Evolutionary conservation across 2,113 vertebrate genomes (phyloP).

Genomic region (Hiodon alosoides): DNA sequence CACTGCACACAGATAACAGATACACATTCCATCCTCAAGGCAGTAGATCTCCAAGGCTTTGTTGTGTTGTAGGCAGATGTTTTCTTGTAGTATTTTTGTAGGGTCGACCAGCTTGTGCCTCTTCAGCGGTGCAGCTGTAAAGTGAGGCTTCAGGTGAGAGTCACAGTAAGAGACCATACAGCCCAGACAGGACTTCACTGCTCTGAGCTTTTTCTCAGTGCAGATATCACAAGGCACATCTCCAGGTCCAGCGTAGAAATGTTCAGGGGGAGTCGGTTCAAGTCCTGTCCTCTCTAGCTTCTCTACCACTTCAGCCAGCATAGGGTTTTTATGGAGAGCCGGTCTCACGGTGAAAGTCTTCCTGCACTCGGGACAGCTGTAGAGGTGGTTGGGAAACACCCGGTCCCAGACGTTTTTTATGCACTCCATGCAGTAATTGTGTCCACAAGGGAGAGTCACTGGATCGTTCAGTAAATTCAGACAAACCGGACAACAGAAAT

Average conservation of each 20-base stretch:
- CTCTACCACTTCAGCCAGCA: not conserved
- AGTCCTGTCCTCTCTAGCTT: constrained; percentile 18
- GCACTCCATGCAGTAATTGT: constrained; percentile 30
- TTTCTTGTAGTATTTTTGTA: not conserved
- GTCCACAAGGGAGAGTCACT: constrained; percentile 23
- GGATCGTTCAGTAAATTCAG: constrained; percentile 14
- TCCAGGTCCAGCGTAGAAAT: not conserved
- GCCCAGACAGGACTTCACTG: constrained; percentile 16
- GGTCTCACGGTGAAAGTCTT: constrained; percentile 13
- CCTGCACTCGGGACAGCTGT: constrained; percentile 22
- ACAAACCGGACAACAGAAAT: constrained; percentile 32
- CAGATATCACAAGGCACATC: constrained; percentile 18
- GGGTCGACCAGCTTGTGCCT: constrained; percentile 17
- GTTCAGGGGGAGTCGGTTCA: not conserved
- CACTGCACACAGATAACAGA: constrained; percentile 17
- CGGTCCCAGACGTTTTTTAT: constrained; percentile 24
- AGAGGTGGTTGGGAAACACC: constrained; percentile 15
- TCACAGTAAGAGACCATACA: constrained; percentile 17
- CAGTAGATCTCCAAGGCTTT: constrained; percentile 28
- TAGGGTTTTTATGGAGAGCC: not conserved
- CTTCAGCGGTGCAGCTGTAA: not conserved
- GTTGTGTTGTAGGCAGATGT: constrained; percentile 14
- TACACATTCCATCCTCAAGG: constrained; percentile 8
- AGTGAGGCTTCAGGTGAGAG: constrained; percentile 15
- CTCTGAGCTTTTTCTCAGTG: constrained; percentile 6